Evolutionary conservation across 2,113 vertebrate genomes (phyloP).

Genomic region (Pantherophis guttatus): DNA sequence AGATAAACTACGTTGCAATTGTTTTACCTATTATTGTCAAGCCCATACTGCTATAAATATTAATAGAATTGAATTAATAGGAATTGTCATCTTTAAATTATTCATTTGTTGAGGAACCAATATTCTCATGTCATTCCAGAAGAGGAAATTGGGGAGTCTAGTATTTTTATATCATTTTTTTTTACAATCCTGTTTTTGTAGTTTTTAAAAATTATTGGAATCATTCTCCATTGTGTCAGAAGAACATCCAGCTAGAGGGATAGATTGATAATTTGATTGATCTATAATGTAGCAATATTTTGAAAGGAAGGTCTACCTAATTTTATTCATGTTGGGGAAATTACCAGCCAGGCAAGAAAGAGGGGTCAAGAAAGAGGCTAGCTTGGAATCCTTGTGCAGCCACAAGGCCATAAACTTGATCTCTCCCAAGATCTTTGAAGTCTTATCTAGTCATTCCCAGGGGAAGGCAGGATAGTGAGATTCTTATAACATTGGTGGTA

Average conservation of each 20-base stretch:
- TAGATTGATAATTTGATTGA: neutral
- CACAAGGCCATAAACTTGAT: neutral
- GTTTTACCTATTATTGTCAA: neutral
- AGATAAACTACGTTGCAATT: neutral
- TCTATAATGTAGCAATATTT: neutral
- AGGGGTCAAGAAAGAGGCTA: neutral
- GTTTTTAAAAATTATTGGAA: neutral
- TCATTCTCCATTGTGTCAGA: neutral
- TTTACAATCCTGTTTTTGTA: neutral
- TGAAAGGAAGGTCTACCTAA: neutral
- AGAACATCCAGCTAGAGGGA: neutral
- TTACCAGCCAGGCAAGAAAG: neutral
- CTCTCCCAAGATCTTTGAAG: neutral
- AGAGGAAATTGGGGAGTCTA: neutral
- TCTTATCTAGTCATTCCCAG: neutral
- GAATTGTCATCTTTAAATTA: neutral
- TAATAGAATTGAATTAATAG: neutral
- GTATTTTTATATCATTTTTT: slow-evolving; percentile 2
- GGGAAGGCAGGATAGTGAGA: neutral
- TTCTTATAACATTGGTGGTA: neutral
- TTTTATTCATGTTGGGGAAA: neutral
- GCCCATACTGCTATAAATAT: neutral
- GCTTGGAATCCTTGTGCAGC: neutral
- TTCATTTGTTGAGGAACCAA: neutral
- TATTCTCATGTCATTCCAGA: slow-evolving; percentile 22